Conservation (phyloP, 1,140 invertebrate genomes). For the Drosophila nikananu region DNA sequence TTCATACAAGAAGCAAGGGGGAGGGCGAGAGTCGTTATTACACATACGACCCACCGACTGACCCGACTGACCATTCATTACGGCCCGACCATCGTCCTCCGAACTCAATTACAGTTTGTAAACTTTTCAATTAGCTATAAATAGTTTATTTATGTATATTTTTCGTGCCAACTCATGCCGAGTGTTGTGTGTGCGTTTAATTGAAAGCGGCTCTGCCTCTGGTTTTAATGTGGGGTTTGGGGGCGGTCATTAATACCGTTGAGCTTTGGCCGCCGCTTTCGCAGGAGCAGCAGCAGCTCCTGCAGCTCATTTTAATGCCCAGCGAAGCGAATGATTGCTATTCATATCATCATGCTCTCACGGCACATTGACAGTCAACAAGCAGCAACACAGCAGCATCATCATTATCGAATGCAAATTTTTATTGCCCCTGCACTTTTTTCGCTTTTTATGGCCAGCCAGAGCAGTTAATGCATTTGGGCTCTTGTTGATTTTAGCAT, state of each 20-base stretch:
- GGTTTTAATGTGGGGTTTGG: conserved; percentile 20
- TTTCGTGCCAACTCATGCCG: conserved; percentile 72
- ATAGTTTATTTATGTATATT: conserved; percentile 80
- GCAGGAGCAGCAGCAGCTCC: conserved; percentile 38
- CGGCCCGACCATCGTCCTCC: conserved; percentile 48
- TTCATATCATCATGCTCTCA: conserved; percentile 57
- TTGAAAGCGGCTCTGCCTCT: conserved; percentile 54
- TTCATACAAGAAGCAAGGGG: conserved; percentile 14
- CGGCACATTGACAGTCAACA: conserved; percentile 61
- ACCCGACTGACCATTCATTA: conserved; percentile 68
- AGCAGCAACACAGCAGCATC: conserved; percentile 48
- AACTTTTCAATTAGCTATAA: conserved; percentile 83
- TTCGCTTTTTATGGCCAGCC: not conserved
- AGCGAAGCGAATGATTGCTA: conserved; percentile 80
- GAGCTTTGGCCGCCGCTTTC: conserved; percentile 68
- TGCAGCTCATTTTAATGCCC: conserved; percentile 68
- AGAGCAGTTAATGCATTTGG: conserved; percentile 38
- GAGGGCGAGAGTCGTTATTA: conserved; percentile 44
- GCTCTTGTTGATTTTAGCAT: conserved; percentile 39
- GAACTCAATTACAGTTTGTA: conserved; percentile 83
- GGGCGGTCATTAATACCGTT: conserved; percentile 72
- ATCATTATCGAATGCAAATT: conserved; percentile 82
- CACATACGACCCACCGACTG: conserved; percentile 60
- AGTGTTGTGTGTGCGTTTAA: conserved; percentile 51
- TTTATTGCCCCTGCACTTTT: conserved; percentile 41